Evolutionary conservation across 1,140 invertebrate species (phyloP), one percentile per base, ranked within the genome.

Genomic region (Caenorhabditis remanei): DNA sequence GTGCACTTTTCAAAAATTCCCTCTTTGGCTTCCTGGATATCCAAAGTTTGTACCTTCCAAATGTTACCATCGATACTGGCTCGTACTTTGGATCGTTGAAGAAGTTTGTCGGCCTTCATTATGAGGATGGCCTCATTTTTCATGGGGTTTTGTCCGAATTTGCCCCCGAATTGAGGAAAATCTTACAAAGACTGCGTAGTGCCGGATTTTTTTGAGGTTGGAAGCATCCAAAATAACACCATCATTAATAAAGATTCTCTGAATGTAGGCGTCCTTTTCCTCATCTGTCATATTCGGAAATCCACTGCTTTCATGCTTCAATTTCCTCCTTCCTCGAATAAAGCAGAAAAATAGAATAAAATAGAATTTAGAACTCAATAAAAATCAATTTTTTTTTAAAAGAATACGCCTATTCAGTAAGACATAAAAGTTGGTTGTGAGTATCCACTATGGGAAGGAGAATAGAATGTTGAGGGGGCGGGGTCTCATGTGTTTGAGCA

Each of bases 131-230:
- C 43, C 40, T 67, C 40, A 11, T 4, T 32, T 32, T 32, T 24
- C 61, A 67, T 67, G 2, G 63, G 63, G 19, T 67, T 67, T 16
- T 67, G 63, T 41, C 21, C 24, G 14, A 63, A 63, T 14, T 63
- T 63, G 24, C 61, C 61, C 61, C 61, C 5, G 61, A 24, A 63
- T 63, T 67, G 13, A 67, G 63, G 41, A 67, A 67, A 2, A 67
- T 41, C 40, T 67, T 67, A 5, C 32, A 3, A 2, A 67, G 40
- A 67, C 63, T 67, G 6, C 63, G 5, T 40, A 67, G 2, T 16
- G 32, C 63, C 16, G 5, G 13, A 40, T 67, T 67, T 40, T 41
- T 41, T 67, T 6, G 19, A 67, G 14, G 11, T 43, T 67, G 2
- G 6, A 3, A 6, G 21, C 2, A 16, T 67, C 63, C 41, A 67